Base-by-base conservation (phyloP, 2,888 invertebrate genomes). In the Calliopum simillimum region DNA sequence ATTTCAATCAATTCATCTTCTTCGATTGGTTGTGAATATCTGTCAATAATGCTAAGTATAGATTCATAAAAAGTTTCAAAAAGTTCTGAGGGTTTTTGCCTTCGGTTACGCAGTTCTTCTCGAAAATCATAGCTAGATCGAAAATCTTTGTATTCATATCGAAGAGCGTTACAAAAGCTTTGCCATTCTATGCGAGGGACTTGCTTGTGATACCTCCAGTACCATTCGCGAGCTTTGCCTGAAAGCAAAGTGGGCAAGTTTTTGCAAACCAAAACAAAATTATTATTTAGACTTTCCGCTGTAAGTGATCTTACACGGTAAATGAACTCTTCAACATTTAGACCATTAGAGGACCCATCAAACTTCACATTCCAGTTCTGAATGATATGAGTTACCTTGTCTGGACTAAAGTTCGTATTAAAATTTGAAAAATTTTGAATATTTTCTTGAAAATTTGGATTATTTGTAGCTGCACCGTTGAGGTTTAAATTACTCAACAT, bases 351-450 rank as follows among this genome's bases (percentile, higher is more conserved):
- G 0, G 74, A 68, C 8, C 72, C 72, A 55, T 69, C 71, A 19
- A 74, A 72, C 19, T 71, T 70, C 0, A 74, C 41, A 12, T 68
- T 65, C 71, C 72, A 74, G 14, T 69, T 62, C n/a, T 72, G 65
- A 1, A 74, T 72, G 5, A 67, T 58, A n/a, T 67, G 65, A 1
- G 69, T 69, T 1, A 67, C n/a, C 14, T 69, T 73, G 11, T 71
- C 69, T 4, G 58, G 23, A 16, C 51, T 59, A 14, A 61, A 61
- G n/a, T n/a, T n/a, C n/a, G n/a, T n/a, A n/a, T n/a, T n/a, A n/a
- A n/a, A n/a, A n/a, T n/a, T n/a, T n/a, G n/a, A n/a, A n/a, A n/a
- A n/a, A n/a, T n/a, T n/a, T n/a, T n/a, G n/a, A n/a, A n/a, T n/a
- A n/a, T n/a, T n/a, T n/a, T n/a, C n/a, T n/a, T n/a, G n/a, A n/a